Conservation (phyloP, 2,113 vertebrate species). For the Polyodon spathula region DNA sequence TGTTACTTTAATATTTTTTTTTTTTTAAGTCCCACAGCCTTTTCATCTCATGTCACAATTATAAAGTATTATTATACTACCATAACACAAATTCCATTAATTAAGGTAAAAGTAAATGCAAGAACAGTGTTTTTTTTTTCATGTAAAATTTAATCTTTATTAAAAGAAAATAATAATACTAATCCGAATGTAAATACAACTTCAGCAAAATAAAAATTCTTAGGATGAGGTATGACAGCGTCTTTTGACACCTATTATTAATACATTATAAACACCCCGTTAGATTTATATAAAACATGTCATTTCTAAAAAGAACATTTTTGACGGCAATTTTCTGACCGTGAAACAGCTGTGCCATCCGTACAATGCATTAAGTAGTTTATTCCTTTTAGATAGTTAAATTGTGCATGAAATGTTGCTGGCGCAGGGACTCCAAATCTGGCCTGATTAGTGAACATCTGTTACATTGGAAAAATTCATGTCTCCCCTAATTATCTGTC, state of each 20-base stretch:
- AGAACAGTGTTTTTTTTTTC: too few relatives aligned
- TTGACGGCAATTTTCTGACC: constrained; percentile 93
- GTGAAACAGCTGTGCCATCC: constrained; percentile 99
- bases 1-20: too few relatives aligned
- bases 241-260: constrained; percentile 84
- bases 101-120: too few relatives aligned
- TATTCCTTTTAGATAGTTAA: constrained; percentile 99
- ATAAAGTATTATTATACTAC: too few relatives aligned
- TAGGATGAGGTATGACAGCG: constrained; percentile 75
- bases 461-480: constrained; percentile 99
- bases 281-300: constrained; percentile 98
- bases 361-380: constrained; percentile 99
- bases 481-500: constrained; percentile 99
- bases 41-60: too few relatives aligned
- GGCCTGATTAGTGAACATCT: constrained; percentile 99
- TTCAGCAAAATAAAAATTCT: constrained; percentile 20
- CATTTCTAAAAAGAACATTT: constrained; percentile 82
- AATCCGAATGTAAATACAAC: too few relatives aligned
- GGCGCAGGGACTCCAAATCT: constrained; percentile 94
- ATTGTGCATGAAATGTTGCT: constrained; percentile 99
- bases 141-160: too few relatives aligned
- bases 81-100: too few relatives aligned
- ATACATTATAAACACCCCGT: constrained; percentile 97
- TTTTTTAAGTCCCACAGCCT: too few relatives aligned
- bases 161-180: too few relatives aligned